Evolutionary conservation across 2,888 invertebrate species (phyloP).

Genomic region (Stomorhina lunata): DNA sequence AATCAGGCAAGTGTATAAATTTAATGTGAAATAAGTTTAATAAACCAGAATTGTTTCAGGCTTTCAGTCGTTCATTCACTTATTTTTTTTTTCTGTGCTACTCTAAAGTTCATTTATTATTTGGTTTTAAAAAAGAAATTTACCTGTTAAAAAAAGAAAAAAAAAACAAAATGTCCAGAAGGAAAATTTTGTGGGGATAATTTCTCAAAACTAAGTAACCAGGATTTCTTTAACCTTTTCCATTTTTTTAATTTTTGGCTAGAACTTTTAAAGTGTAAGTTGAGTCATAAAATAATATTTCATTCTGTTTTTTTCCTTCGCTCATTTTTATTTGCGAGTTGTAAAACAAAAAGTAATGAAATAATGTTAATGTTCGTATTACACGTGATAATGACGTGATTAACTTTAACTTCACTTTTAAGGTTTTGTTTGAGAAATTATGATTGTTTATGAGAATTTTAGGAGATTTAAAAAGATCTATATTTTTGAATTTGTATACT

Average conservation of each 20-base stretch:
- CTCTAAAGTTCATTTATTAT: background rate
- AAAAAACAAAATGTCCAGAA: slow-evolving; percentile 13
- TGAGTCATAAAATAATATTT: slow-evolving; percentile 43
- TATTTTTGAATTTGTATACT: too few relatives aligned
- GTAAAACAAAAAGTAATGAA: slow-evolving; percentile 74
- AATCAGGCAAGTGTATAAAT: slow-evolving; percentile 49
- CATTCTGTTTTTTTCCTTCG: background rate
- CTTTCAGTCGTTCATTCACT: background rate
- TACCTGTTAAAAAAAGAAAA: slow-evolving; percentile 36
- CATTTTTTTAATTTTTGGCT: background rate
- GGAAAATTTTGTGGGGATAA: slow-evolving; percentile 8
- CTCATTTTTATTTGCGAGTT: slow-evolving; percentile 41
- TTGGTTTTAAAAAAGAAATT: background rate
- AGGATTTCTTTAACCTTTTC: background rate
- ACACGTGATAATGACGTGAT: slow-evolving; percentile 78
- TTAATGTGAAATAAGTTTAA: slow-evolving; percentile 47
- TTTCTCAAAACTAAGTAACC: background rate
- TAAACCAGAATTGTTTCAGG: slow-evolving; percentile 31
- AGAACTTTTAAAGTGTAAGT: background rate
- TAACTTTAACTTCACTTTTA: slow-evolving; percentile 67
- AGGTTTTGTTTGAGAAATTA: slow-evolving; percentile 9
- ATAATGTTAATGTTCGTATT: slow-evolving; percentile 74
- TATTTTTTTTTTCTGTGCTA: background rate
- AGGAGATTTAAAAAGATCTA: too few relatives aligned
- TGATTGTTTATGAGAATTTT: background rate